phyloP scores from a whole-genome alignment of 2,888 invertebrate species.

The Sminthurinus aureus region DNA sequence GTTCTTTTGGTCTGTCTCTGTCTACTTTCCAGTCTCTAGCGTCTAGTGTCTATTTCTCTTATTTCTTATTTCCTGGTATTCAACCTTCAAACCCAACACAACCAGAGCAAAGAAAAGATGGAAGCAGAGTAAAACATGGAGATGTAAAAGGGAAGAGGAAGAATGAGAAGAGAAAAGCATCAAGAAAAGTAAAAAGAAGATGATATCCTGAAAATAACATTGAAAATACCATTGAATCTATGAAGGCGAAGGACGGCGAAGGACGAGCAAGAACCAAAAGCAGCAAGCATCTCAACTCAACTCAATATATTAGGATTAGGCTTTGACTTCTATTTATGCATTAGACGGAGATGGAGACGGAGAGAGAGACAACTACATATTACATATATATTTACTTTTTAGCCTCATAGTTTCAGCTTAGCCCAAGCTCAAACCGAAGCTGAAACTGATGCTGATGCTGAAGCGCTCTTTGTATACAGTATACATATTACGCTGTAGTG shows the following conservation, averaged over 20 bases:
- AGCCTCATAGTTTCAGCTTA: not conserved
- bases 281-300: not conserved
- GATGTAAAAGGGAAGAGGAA: not conserved
- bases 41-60: not conserved
- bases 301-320: conserved; percentile 20
- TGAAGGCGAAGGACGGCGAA: too few relatives aligned
- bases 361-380: too few relatives aligned
- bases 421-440: not conserved
- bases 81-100: not conserved
- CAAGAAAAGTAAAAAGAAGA: not conserved
- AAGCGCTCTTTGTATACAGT: too few relatives aligned
- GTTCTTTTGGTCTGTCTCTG: not conserved
- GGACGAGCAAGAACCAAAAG: too few relatives aligned
- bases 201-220: conserved; percentile 11
- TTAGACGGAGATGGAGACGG: not conserved
- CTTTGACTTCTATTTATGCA: conserved; percentile 20
- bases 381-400: not conserved
- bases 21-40: too few relatives aligned
- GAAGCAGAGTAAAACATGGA: not conserved
- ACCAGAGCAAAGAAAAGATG: not conserved
- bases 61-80: not conserved
- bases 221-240: not conserved
- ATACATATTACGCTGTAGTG: too few relatives aligned
- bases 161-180: not conserved
- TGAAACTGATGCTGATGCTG: too few relatives aligned